Evolutionary conservation across 2,888 invertebrate genomes (phyloP), one percentile per base, ranked within the genome.

Genomic region (Allolobophora icterica): DNA sequence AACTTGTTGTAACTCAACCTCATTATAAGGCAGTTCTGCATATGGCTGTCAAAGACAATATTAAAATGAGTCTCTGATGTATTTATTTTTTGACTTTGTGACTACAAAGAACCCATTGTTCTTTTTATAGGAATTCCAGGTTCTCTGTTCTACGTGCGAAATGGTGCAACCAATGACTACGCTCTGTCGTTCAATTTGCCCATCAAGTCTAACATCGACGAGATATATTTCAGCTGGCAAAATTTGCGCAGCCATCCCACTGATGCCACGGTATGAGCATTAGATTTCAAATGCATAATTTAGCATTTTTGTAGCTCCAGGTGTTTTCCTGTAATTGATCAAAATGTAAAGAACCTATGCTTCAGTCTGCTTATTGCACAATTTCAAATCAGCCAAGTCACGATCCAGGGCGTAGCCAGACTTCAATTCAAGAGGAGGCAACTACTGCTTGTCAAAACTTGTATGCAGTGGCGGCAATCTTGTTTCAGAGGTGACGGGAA

Each of bases 121-220:
- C 15, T 33, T 15, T 24, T n/a, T 17, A 6, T 94, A 95, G 95
- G 95, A 84, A 94, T 95, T 34, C 93, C 93, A 33, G 94, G 94
- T 19, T 94, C 95, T 93, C 92, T 98, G 93, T 98, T 97, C 96
- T 98, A 98, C 96, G 98, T 98, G 91, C 96, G 98, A 91, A 97
- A 98, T 94, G 98, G 98, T 1, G 97, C 97, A 94, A 97, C 98
- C 95, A 98, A 98, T 96, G 97, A 97, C 95, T 98, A 98, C 95
- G 98, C 98, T 42, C 96, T 98, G 93, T 97, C 97, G 95, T 98
- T 98, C 95, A 97, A 97, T 93, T 97, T 98, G 89, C 97, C 97
- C 0, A 97, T 98, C 93, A 97, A 98, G 40, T 97, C 97, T 13
- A 97, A 97, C 94, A 97, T 98, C 93, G 97, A 97, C 94, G 97